Conservation (phyloP, 2,113 vertebrate genomes). For the Mustela lutreola region DNA sequence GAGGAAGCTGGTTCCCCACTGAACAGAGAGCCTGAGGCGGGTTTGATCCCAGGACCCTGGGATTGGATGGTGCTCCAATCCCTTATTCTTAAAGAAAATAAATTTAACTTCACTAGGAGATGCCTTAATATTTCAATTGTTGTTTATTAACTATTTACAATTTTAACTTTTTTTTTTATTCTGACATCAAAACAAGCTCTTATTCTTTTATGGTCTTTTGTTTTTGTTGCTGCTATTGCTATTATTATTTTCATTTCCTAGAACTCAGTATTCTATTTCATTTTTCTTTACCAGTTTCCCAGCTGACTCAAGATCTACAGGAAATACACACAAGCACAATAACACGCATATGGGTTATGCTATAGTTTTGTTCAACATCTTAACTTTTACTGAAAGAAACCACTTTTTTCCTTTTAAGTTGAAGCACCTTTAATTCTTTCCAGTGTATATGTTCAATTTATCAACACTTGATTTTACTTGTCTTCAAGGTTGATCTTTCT, state of each 20-base stretch:
- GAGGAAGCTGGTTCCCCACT: too few species aligned
- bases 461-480: constrained; percentile 65
- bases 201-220: not conserved
- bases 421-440: constrained; percentile 69
- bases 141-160: constrained; percentile 62
- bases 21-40: too few species aligned
- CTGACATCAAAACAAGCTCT: constrained; percentile 33
- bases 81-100: constrained; percentile 70
- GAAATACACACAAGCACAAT: not conserved
- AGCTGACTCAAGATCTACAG: not conserved
- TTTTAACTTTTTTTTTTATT: constrained; percentile 49
- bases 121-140: constrained; percentile 64
- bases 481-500: constrained; percentile 71
- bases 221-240: not conserved
- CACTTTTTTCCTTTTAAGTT: constrained; percentile 22
- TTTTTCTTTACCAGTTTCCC: not conserved
- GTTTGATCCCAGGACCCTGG: too few species aligned
- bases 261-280: constrained; percentile 46
- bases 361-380: not conserved
- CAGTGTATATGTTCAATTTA: constrained; percentile 20
- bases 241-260: not conserved
- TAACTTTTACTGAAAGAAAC: not conserved
- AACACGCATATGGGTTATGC: not conserved
- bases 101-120: constrained; percentile 50
- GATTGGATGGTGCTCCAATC: not conserved